Base-by-base conservation (phyloP, 2,113 vertebrate genomes). In the Psilopsiagon aymara region DNA sequence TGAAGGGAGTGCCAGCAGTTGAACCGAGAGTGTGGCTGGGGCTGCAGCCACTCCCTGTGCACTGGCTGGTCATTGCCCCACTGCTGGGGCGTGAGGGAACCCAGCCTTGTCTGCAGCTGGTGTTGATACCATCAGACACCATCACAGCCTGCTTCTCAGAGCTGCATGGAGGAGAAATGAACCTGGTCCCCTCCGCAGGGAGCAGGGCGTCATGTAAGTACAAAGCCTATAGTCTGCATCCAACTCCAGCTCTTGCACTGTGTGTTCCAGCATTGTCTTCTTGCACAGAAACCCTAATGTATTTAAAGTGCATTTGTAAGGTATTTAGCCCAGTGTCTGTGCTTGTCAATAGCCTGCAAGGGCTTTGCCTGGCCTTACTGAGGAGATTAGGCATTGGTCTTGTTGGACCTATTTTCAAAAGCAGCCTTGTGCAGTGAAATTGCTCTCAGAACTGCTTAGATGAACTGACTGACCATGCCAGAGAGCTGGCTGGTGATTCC, bases 181-280 rank as follows among this genome's bases (percentile, higher is more conserved):
- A 43, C 52, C 39, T 1, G 1, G 25, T 69, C 7, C 21, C 28
- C 21, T 57, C 28, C 0, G 2, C 60, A 49, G 25, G 44, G 59
- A 84, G 39, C 2, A 2, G 35, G 57, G 25, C 43, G 25, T 27
- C 3, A 4, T 17, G 27, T 43, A 37, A 21, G 19, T 41, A 51
- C 33, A 51, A 73, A 77, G 39, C 21, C 66, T 51, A 28, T 3
- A 14, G 11, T 10, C 74, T 51, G 64, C 0, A 0, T 60, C 74
- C 49, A 44, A 39, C 52, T 77, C 57, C 0, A 0, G 7, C 24
- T 63, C 81, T 71, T 1, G 2, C 0, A 0, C 11, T 66, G 24
- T 23, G 1, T 67, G 12, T 46, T 71, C 29, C 66, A 39, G 55
- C 0, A 0, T n/a, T 1, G 1, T 7, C 28, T 9, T 55, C 73